Conservation (phyloP, 2,113 vertebrate genomes). For the Dipodomys merriami region DNA sequence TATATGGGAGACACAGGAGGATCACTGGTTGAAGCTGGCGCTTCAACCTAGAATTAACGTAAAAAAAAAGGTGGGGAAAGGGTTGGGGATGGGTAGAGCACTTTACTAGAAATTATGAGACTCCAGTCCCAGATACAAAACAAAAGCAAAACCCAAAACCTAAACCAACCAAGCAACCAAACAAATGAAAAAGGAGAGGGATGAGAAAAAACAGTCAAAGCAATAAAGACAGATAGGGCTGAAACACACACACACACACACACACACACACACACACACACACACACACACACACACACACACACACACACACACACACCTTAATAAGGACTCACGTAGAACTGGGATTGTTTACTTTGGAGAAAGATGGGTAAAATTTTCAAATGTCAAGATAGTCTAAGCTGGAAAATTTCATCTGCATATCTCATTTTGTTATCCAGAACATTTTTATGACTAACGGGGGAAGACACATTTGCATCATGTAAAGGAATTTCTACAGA, state of each 20-base stretch:
- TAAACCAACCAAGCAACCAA: no score
- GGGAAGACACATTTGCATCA: background rate
- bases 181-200: no score
- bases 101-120: no score
- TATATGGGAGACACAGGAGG: no score
- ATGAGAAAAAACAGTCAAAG: background rate
- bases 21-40: no score
- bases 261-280: no score
- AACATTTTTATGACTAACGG: background rate
- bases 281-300: no score
- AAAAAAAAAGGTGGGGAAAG: no score
- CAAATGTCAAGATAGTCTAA: background rate
- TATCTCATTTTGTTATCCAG: background rate
- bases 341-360: conserved; percentile 7
- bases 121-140: no score
- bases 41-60: no score
- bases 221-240: background rate
- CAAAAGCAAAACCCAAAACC: no score
- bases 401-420: background rate
- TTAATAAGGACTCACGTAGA: background rate
- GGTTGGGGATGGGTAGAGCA: no score
- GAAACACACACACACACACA: background rate
- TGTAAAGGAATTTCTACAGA: conserved; percentile 33
- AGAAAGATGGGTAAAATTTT: conserved; percentile 1
- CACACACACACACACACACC: background rate